Percentiles rank a stretch among this genome's conserved stretches.
Evolutionary conservation across 2,888 invertebrate species (phyloP).

Genomic region (Cryptus viduatorius): DNA sequence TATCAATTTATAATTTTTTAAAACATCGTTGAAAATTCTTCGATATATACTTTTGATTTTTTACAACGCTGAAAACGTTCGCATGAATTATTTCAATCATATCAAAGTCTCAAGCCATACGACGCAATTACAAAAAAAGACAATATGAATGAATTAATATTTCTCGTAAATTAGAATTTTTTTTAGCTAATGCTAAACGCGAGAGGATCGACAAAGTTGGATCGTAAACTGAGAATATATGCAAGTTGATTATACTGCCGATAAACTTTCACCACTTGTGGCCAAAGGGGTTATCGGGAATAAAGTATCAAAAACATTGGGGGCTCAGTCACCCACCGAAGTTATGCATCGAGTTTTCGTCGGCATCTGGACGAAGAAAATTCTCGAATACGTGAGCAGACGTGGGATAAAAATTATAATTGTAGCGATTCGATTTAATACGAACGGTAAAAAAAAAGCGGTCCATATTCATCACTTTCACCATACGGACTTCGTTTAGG

Average conservation of each 20-base stretch:
- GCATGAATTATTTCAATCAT: not conserved
- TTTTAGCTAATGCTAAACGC: not conserved
- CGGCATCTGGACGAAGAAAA: conserved; percentile 23
- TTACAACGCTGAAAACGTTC: not conserved
- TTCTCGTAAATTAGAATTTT: not conserved
- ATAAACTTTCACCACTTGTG: conserved; percentile 46
- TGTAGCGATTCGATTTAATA: too few relatives aligned
- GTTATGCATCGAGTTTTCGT: conserved; percentile 27
- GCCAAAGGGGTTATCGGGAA: conserved; percentile 46
- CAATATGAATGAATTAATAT: not conserved
- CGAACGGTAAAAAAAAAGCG: too few relatives aligned
- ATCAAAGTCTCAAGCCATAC: not conserved
- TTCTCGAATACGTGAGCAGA: not conserved
- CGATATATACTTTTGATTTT: not conserved
- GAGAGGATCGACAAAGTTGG: conserved; percentile 3
- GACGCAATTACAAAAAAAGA: not conserved
- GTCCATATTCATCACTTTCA: too few relatives aligned
- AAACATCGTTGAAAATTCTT: not conserved
- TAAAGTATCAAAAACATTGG: conserved; percentile 15
- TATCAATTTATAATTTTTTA: too few relatives aligned
- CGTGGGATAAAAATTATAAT: not conserved
- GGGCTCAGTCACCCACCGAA: not conserved
- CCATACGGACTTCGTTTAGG: not conserved
- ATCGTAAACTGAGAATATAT: conserved; percentile 25
- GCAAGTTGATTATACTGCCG: conserved; percentile 48